These are phyloP conservation scores for Cyphotilapia sp. DNA, from an alignment of 2,113 vertebrate genomes.

Conservation along the genomic window DNA sequence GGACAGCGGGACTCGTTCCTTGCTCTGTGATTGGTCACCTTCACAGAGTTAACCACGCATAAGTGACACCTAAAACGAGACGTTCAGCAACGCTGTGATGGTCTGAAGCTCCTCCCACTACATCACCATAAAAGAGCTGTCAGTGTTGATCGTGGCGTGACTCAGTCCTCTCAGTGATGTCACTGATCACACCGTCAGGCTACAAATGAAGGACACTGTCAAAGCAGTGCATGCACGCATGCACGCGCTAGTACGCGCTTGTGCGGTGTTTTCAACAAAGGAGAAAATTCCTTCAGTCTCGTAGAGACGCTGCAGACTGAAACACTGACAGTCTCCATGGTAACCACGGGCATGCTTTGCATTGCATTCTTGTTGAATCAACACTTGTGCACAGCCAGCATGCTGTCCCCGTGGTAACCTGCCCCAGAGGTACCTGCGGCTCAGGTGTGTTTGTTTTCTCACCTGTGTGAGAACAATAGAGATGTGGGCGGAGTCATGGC, in stretches of 20 bases:
- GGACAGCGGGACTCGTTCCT: not conserved
- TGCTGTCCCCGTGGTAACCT: not conserved
- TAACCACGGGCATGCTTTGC: not conserved
- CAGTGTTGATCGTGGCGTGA: not conserved
- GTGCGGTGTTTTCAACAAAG: not conserved
- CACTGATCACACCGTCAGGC: not conserved
- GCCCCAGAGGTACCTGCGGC: not conserved
- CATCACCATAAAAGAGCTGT: not conserved
- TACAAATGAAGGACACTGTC: not conserved
- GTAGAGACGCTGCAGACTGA: not conserved
- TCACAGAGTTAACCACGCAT: not conserved
- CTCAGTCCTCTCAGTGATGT: not conserved
- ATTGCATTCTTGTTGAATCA: not conserved
- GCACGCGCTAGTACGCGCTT: not conserved
- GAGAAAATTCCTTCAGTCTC: not conserved
- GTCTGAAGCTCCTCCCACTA: not conserved
- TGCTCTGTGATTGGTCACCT: not conserved
- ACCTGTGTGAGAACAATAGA: not conserved
- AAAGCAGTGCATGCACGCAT: not conserved
- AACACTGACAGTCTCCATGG: not conserved
- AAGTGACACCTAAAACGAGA: not conserved
- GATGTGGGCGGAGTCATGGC: not conserved
- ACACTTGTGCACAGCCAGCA: not conserved
- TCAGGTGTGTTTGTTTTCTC: not conserved
- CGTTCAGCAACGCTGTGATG: not conserved